These are phyloP conservation scores for Hyposoter dolosus DNA, from an alignment of 2,888 invertebrate species.

Conservation along the genomic window DNA sequence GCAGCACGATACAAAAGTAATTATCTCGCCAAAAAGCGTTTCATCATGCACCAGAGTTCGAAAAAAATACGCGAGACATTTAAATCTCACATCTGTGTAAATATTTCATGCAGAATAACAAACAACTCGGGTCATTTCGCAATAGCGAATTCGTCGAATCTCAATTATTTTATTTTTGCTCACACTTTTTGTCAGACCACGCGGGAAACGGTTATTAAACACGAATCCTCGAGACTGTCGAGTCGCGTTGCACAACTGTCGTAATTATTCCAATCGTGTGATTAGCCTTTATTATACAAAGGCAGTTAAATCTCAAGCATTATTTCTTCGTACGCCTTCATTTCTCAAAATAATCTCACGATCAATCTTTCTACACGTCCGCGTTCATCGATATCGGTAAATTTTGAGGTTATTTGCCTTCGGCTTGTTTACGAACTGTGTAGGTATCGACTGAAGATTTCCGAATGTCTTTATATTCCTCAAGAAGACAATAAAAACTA, in stretches of 20 bases:
- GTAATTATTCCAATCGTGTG: conserved; percentile 4
- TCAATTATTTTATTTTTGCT: background rate
- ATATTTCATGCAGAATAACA: background rate
- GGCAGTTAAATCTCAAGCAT: background rate
- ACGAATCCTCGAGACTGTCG: background rate
- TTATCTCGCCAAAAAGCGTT: background rate
- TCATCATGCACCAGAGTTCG: background rate
- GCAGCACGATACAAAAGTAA: background rate
- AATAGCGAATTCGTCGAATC: conserved; percentile 14
- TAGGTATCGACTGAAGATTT: background rate
- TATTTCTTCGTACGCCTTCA: background rate
- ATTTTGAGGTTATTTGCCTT: background rate
- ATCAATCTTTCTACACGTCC: background rate
- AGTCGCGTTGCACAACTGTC: conserved; percentile 3
- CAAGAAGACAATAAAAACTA: background rate
- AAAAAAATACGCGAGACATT: background rate
- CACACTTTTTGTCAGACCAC: background rate
- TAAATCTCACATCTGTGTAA: background rate
- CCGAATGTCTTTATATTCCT: no score
- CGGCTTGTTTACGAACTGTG: background rate
- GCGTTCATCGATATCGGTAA: background rate
- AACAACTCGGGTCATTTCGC: background rate
- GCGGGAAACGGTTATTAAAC: background rate
- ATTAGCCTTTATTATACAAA: background rate
- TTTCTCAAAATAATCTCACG: background rate